Evolutionary conservation across 30 jellyfish, hydroid and myxozoan genomes (phyloP), one percentile per base, ranked within the genome.

Genomic region (Nemopilema nomurai): DNA sequence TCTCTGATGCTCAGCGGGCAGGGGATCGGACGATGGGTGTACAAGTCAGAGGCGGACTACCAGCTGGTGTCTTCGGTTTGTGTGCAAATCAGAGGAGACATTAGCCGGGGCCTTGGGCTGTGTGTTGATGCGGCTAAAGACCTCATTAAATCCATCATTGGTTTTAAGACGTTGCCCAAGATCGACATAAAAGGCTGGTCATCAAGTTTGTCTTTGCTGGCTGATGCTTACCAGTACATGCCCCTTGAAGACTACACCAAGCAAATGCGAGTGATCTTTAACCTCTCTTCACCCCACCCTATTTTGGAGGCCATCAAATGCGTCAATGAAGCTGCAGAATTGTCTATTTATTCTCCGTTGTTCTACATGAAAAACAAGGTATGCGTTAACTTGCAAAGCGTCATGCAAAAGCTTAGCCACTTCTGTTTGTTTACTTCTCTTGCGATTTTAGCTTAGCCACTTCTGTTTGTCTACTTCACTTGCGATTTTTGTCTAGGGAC

Each of bases 321-420:
- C 32, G 89, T 77, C 22, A 76, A 79, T 8, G 95, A 86, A 68
- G 95, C 95, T 16, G 79, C 95, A 17, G 52, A 86, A 6, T 53
- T 74, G 71, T 86, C 88, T 7, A 79, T 86, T 0, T 62, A 86
- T 29, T 67, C 95, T 50, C 95, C 95, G n/a, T 32, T 76, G 69
- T 86, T 86, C 67, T 86, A 62, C 77, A 71, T 89, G 20, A 86
- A 86, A 52, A 86, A 86, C 66, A 86, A 86, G 89, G 95, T 77
- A 50, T 16, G 52, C 22, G 3, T 74, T 28, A 4, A n/a, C 26
- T 8, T 75, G 30, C n/a, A n/a, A n/a, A n/a, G n/a, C n/a, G n/a
- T n/a, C n/a, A n/a, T n/a, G n/a, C n/a, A n/a, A n/a, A n/a, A n/a
- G n/a, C n/a, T n/a, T n/a, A n/a, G n/a, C n/a, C n/a, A n/a, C n/a